Evolutionary conservation across 2,113 vertebrate genomes (phyloP).

Genomic region (Pollachius pollachius): DNA sequence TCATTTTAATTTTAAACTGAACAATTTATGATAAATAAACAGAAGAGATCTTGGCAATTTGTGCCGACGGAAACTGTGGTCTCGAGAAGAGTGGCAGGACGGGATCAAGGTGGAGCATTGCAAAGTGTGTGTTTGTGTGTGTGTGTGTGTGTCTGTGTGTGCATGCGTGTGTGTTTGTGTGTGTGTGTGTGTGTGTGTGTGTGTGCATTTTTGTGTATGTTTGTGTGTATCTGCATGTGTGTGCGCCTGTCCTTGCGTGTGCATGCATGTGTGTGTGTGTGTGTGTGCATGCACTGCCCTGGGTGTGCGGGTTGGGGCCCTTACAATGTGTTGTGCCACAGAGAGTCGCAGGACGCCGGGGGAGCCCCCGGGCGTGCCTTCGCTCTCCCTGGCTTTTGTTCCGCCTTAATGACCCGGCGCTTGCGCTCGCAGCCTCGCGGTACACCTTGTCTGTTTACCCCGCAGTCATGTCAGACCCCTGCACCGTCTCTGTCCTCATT

Average conservation of each 20-base stretch:
- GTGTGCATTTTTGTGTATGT: neutral
- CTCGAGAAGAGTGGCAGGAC: slow-evolving; percentile 73
- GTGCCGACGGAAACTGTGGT: slow-evolving; percentile 49
- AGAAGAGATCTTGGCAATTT: no score
- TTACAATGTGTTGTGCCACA: slow-evolving; percentile 39
- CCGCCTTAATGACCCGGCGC: slow-evolving; percentile 81
- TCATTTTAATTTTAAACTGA: no score
- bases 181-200: slow-evolving; percentile 9
- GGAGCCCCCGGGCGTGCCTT: slow-evolving; percentile 21
- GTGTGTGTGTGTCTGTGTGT: slow-evolving; percentile 12
- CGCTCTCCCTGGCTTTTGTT: slow-evolving; percentile 57
- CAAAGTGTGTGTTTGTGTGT: no score
- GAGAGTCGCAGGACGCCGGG: slow-evolving; percentile 61
- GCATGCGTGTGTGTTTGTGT: no score
- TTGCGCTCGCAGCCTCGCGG: slow-evolving; percentile 60
- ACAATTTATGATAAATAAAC: no score
- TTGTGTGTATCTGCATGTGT: slow-evolving; percentile 1
- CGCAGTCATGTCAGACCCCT: slow-evolving; percentile 58
- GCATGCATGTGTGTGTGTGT: slow-evolving; percentile 1
- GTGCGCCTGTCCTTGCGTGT: slow-evolving; percentile 14
- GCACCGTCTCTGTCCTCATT: slow-evolving; percentile 66
- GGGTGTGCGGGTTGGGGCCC: no score
- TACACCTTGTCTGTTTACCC: slow-evolving; percentile 80
- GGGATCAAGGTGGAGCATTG: slow-evolving; percentile 84
- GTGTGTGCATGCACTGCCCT: neutral